phyloP scores from a whole-genome alignment of 2,797 vertebrate species.

The Psittacula derbiana region DNA sequence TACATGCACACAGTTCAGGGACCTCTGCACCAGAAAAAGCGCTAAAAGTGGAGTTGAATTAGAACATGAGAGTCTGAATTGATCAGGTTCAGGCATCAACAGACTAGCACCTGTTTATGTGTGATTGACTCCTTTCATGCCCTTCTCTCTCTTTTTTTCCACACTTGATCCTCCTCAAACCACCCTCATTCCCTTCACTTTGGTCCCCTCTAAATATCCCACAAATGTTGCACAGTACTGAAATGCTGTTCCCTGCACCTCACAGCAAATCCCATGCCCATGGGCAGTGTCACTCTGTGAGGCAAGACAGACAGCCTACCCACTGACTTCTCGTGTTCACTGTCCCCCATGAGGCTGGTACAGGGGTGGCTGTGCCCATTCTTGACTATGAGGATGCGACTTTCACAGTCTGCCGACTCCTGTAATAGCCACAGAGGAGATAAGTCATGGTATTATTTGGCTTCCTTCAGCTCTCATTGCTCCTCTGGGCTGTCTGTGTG shows the following conservation, averaged over 20 bases:
- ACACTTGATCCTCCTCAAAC: neutral
- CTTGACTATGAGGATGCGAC: neutral
- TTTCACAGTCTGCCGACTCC: neutral
- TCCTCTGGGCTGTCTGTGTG: neutral
- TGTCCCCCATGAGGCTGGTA: accelerated
- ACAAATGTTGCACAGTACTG: neutral
- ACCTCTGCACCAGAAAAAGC: neutral
- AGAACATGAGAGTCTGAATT: neutral
- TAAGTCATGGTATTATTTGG: neutral
- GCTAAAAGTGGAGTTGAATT: neutral
- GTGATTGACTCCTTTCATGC: neutral
- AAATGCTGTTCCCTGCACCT: neutral
- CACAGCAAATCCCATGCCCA: neutral
- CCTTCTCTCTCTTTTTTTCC: neutral
- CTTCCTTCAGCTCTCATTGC: neutral
- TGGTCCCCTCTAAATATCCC: neutral
- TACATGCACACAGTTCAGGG: neutral
- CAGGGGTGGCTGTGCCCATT: neutral
- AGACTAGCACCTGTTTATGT: neutral
- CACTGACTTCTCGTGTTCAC: neutral
- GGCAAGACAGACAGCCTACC: neutral
- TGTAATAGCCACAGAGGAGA: neutral
- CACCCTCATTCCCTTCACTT: neutral
- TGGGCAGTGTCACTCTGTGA: neutral
- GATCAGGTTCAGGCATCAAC: neutral